Conservation (phyloP, 2,113 vertebrate species). For the Tor tambroides region DNA sequence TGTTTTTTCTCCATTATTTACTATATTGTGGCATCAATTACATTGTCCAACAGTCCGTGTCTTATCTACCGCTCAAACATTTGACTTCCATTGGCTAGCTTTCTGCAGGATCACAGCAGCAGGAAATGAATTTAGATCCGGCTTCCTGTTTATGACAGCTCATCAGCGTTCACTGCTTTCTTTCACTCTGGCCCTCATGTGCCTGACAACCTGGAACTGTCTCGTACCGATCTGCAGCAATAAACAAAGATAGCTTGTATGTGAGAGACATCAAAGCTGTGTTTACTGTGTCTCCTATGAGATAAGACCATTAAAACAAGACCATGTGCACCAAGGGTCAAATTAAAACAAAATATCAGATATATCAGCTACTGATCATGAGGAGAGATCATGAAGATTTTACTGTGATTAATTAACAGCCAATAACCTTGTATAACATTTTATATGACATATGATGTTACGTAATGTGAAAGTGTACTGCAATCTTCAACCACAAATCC, state of each 20-base stretch:
- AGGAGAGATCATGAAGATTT: not conserved
- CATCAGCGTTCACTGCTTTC: conserved; percentile 6
- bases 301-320: not conserved
- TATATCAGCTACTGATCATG: not conserved
- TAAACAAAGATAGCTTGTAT: not conserved
- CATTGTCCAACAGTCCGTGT: not conserved
- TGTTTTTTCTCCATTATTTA: conserved; percentile 10
- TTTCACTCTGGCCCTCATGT: not conserved
- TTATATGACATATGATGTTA: not conserved
- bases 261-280: not conserved
- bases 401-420: not conserved
- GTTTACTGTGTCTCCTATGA: not conserved
- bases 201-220: not conserved
- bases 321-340: not conserved
- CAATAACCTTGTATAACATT: not conserved
- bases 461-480: not conserved
- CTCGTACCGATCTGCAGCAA: not conserved
- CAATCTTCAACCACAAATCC: not conserved
- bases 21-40: not conserved
- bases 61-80: conserved; percentile 49
- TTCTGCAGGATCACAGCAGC: conserved; percentile 32
- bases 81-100: conserved; percentile 45
- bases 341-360: not conserved
- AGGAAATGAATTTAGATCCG: conserved; percentile 47
- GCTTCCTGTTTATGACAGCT: conserved; percentile 39